These are phyloP conservation scores for Ceratina australensis DNA, from an alignment of 1,140 invertebrate species.

Conservation along the genomic window DNA sequence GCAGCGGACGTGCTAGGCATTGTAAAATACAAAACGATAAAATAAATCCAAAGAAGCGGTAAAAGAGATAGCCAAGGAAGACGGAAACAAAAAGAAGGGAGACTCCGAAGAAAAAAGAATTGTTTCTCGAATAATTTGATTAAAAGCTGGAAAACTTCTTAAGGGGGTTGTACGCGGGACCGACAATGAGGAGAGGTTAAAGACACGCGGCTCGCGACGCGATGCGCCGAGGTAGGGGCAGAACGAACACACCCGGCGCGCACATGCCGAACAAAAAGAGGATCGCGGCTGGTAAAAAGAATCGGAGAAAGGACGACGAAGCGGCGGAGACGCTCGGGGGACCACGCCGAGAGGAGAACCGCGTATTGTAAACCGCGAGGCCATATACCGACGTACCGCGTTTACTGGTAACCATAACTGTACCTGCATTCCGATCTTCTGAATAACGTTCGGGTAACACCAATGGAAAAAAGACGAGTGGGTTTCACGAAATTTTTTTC, in stretches of 20 bases:
- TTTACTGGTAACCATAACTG: slow-evolving; percentile 74
- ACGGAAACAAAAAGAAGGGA: too few relatives aligned
- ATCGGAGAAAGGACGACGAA: slow-evolving; percentile 49
- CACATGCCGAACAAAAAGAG: slow-evolving; percentile 49
- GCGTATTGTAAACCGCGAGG: slow-evolving; percentile 65
- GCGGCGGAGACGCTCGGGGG: slow-evolving; percentile 14
- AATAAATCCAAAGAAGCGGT: too few relatives aligned
- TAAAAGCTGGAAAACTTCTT: too few relatives aligned
- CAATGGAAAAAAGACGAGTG: slow-evolving; percentile 39
- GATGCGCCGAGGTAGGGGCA: slow-evolving; percentile 1
- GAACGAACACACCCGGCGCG: background rate
- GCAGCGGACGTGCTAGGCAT: too few relatives aligned
- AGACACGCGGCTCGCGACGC: slow-evolving; percentile 57
- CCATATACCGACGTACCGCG: slow-evolving; percentile 57
- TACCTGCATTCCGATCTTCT: slow-evolving; percentile 74
- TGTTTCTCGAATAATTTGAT: too few relatives aligned
- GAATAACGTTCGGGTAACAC: slow-evolving; percentile 61
- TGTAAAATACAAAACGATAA: too few relatives aligned
- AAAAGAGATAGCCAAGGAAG: too few relatives aligned
- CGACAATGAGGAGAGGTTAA: slow-evolving; percentile 70
- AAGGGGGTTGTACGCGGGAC: background rate
- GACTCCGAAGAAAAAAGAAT: too few relatives aligned
- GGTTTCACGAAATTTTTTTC: too few relatives aligned
- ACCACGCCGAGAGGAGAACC: slow-evolving; percentile 57
- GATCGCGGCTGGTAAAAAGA: slow-evolving; percentile 52